A percentile compares a stretch with the other conserved stretches of the same genome.
phyloP scores from a whole-genome alignment of 64 coral and sea anemone genomes.

The Trachythela sp. region DNA sequence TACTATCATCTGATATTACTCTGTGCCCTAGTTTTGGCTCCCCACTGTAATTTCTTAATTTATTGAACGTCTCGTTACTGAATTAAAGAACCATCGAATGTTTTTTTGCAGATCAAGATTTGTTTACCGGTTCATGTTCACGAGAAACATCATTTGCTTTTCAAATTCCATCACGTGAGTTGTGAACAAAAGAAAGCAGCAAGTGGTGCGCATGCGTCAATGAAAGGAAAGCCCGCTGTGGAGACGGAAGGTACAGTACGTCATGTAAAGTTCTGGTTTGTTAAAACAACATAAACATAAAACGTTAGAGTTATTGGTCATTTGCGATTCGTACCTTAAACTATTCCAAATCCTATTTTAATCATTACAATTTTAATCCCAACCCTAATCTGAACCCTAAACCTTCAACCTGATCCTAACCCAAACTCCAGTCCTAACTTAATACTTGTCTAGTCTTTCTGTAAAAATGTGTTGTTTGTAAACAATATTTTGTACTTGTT shows the following conservation, averaged over 20 bases:
- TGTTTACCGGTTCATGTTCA: slow-evolving; percentile 76
- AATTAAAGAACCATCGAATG: not conserved
- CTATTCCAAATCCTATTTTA: no score
- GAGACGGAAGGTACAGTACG: slow-evolving; percentile 61
- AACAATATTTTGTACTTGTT: not conserved
- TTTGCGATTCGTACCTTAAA: no score
- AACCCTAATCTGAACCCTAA: no score
- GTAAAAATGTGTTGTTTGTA: not conserved
- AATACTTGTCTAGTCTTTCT: no score
- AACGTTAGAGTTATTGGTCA: not conserved
- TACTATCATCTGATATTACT: no score
- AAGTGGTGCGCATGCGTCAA: slow-evolving; percentile 53
- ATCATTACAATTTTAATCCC: no score
- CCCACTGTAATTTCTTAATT: no score
- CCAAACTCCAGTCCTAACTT: no score
- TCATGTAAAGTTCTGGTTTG: not conserved
- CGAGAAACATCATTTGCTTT: slow-evolving; percentile 92
- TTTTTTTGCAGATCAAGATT: slow-evolving; percentile 72
- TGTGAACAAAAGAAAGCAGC: slow-evolving; percentile 79
- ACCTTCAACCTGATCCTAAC: no score
- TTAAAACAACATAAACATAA: no score
- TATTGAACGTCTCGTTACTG: not conserved
- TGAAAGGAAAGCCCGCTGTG: slow-evolving; percentile 70
- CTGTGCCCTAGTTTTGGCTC: no score
- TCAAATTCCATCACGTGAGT: slow-evolving; percentile 92